Percentiles rank a stretch among this genome's conserved stretches.
phyloP scores from a whole-genome alignment of 2,113 vertebrate genomes.

The Dasyprocta punctata region DNA sequence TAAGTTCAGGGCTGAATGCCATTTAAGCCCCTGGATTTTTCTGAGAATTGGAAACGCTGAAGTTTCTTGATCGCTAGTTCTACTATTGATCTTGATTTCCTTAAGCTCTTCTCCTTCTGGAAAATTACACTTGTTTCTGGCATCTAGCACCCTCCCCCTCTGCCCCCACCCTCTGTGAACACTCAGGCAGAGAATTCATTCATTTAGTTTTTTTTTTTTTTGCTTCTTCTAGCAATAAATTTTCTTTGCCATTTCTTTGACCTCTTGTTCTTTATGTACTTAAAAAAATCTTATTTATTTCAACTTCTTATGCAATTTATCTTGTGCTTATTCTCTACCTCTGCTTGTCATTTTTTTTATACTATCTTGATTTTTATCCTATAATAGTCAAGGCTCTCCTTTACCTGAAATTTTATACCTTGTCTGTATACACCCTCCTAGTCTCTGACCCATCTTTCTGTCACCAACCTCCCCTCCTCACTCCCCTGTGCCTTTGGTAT shows the following conservation, averaged over 20 bases:
- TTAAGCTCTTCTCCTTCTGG: conserved; percentile 52
- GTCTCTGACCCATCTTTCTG: not conserved
- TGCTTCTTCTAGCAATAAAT: conserved; percentile 50
- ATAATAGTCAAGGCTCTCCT: not conserved
- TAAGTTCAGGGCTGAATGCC: not conserved
- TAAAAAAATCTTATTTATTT: conserved; percentile 66
- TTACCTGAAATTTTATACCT: not conserved
- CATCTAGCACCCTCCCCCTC: not conserved
- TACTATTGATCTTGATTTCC: conserved; percentile 59
- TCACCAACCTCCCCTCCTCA: not conserved
- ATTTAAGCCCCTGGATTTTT: not conserved
- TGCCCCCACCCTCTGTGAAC: not conserved
- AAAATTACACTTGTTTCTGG: conserved; percentile 68
- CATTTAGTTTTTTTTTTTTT: not conserved
- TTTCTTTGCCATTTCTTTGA: conserved; percentile 48
- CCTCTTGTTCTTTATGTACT: conserved; percentile 38
- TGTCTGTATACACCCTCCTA: not conserved
- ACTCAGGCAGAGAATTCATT: conserved; percentile 47
- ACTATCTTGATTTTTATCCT: conserved; percentile 39
- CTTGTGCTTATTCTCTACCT: not conserved
- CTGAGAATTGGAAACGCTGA: not conserved
- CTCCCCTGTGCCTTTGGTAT: not conserved
- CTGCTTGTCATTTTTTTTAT: not conserved
- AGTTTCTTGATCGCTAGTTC: conserved; percentile 2
- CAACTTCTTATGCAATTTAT: conserved; percentile 43